Evolutionary conservation across 1,140 invertebrate genomes (phyloP).

Genomic region (Bradynema listronoti): DNA sequence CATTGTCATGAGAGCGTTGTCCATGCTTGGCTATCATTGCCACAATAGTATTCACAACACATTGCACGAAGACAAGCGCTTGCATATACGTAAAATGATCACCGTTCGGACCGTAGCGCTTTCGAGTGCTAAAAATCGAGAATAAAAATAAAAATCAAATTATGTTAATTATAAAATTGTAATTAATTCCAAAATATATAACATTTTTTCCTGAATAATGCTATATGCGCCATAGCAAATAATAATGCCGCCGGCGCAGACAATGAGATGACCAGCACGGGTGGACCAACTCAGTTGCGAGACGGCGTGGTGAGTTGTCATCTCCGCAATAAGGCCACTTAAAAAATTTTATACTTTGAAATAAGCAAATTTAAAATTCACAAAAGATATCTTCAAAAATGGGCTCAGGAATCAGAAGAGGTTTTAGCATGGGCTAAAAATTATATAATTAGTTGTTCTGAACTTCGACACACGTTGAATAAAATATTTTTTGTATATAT

Average conservation of each 20-base stretch:
- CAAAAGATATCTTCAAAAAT: no score
- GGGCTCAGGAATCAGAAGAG: no score
- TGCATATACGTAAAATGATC: slow-evolving; percentile 43
- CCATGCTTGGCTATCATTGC: slow-evolving; percentile 3
- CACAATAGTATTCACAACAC: slow-evolving; percentile 31
- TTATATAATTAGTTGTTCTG: no score
- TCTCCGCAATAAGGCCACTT: background rate
- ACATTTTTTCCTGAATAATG: slow-evolving; percentile 47
- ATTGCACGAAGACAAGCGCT: slow-evolving; percentile 38
- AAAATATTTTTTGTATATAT: no score
- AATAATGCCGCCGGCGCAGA: slow-evolving; percentile 41
- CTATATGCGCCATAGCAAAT: slow-evolving; percentile 35
- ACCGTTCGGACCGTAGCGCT: slow-evolving; percentile 31
- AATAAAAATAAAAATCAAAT: no score
- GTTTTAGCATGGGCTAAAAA: no score
- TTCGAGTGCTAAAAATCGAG: slow-evolving; percentile 37
- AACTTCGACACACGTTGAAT: no score
- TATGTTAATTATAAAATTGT: no score
- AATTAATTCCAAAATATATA: slow-evolving; percentile 17
- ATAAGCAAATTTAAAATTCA: no score
- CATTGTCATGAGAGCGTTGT: slow-evolving; percentile 29
- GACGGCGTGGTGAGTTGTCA: slow-evolving; percentile 17
- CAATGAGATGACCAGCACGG: slow-evolving; percentile 29
- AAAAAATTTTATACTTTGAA: no score
- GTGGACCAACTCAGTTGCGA: slow-evolving; percentile 30